Base-by-base conservation (phyloP, 2,113 vertebrate genomes). In the Capreolus pygargus region DNA sequence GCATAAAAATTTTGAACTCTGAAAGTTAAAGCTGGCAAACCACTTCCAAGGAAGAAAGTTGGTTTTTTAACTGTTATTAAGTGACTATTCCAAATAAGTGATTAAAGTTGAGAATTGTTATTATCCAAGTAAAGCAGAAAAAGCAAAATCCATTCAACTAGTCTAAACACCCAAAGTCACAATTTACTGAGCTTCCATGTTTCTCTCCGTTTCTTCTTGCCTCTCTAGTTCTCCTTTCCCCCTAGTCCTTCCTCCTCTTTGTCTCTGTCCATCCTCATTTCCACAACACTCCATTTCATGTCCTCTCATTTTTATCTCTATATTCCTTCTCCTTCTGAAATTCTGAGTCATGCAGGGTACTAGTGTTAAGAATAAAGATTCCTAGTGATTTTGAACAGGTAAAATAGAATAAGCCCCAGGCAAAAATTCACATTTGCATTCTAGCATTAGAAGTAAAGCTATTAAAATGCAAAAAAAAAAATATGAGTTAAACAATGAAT, bases 401-500 rank as follows among this genome's bases (percentile, higher is more conserved):
- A 76, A 30, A 84, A 95, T 93, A 96, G 96, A 97, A 91, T 58
- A 86, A 11, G 57, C 93, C 64, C 89, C 61, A 93, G 70, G 96
- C 85, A 97, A 95, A 97, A 94, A 97, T 78, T 89, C 86, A 89
- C 74, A 97, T 98, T 97, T 97, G 86, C 55, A 97, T 96, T 93
- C 86, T 82, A 85, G n/a, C 86, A 33, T 94, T 91, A 89, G 58
- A 67, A 93, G 61, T 50, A 96, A 92, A 86, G 45, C 14, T 89
- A 97, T 98, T 94, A 97, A 98, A 98, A 97, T 95, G 76, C 87
- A 96, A 87, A 81, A 57, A 86, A 12, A 50, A 23, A 70, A n/a
- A 58, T 5, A 76, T 52, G 33, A 94, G 6, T 50, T 97, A 82
- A 89, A 70, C 95, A 97, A 94, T 93, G 50, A 95, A 97, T 93